Evolutionary conservation across 2,113 vertebrate genomes (phyloP), one percentile per base, ranked within the genome.

Genomic region (Hippocampus barbouri): DNA sequence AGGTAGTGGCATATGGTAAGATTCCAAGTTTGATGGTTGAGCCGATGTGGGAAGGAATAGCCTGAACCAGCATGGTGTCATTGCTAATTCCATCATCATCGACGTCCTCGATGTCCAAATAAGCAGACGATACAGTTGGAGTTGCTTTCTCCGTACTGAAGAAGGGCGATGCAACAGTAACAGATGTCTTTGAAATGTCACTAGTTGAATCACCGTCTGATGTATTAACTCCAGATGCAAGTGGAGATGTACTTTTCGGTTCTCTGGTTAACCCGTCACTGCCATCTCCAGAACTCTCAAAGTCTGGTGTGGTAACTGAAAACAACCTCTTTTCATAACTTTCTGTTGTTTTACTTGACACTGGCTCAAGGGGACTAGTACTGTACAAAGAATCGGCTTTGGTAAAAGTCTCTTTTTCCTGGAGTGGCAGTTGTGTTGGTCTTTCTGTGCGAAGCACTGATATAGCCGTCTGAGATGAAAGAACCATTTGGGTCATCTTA

Each of bases 131-230:
- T 20, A 47, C 18, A 34, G 23, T 27, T 60, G 41, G 14, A 38
- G 51, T 65, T 54, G 73, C n/a, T 34, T 69, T 63, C 15, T 59
- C 27, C 64, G 62, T 67, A 40, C 45, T 78, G 11, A 45, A 61
- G 4, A 61, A 27, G 27, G 69, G 49, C 30, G 69, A 47, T 27
- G 23, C 71, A 21, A 23, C 23, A 43, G 64, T 66, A 27, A 14
- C 23, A 34, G 41, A 20, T 45, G 15, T 20, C 16, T 60, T 45
- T 61, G 69, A 45, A 61, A 59, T 43, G n/a, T 40, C 56, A 59
- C 21, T 43, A 9, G 38, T 56, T 40, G 34, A 53, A 41, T n/a
- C 12, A 60, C 18, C 15, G 12, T 70, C 23, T 20, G 23, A 23
- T 61, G 57, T 25, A 21, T 16, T 45, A 5, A 45, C 16, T 30